Base-by-base conservation (phyloP, 2,888 invertebrate genomes). In the Drosophila macrospina region DNA sequence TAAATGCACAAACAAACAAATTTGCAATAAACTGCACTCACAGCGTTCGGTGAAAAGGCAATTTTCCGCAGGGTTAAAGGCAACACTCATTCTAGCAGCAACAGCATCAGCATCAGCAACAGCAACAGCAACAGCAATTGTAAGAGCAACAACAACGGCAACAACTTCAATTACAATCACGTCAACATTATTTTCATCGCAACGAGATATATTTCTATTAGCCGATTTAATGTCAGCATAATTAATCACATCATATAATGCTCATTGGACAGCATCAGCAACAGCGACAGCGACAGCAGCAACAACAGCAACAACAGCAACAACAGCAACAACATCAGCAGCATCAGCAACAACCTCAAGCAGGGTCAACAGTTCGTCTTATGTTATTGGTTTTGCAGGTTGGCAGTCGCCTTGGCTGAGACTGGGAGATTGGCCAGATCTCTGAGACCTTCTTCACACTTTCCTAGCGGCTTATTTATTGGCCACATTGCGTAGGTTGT, bases 201-300 rank as follows among this genome's bases (percentile, higher is more conserved):
- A 83, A 83, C 85, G 83, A 87, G 84, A 84, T 84, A 85, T 85
- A 86, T 88, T 88, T 88, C 88, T 87, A 89, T 89, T 88, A 89
- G 84, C 81, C 86, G 84, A 78, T 84, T 86, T 88, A 86, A 89
- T 89, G 88, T 79, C 86, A 80, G 84, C 77, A 75, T 88, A 80
- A 88, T 88, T 88, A 89, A 89, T 88, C 86, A 88, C 77, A 67
- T 59, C 69, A 64, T 69, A 78, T 80, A 78, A 86, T 80, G 69
- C 75, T 64, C 54, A 74, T 63, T 66, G 66, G 64, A 51, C 61
- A 54, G 37, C 52, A 60, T n/a, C 64, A 65, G 42, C 64, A 64
- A 16, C 55, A 56, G 8, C 50, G 45, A 20, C 57, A 39, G 16
- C 45, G 59, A 39, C 55, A 52, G 30, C 48, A 42, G 15, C 61